phyloP scores from a whole-genome alignment of 2,113 vertebrate species.

The Cheirogaleus medius region DNA sequence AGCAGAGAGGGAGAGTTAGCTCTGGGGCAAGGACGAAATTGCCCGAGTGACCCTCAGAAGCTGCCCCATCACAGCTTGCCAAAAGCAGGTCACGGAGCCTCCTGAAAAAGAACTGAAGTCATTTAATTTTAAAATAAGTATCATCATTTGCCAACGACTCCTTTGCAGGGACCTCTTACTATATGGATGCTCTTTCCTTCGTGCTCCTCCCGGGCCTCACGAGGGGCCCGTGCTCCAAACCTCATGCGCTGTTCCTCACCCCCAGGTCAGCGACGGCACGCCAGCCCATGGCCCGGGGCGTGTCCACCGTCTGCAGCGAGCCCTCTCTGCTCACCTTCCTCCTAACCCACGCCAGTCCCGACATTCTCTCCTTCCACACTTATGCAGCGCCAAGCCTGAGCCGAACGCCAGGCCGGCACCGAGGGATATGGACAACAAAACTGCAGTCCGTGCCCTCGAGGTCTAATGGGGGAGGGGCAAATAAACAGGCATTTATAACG shows the following conservation, averaged over 20 bases:
- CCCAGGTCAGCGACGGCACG: background rate
- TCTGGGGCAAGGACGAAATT: background rate
- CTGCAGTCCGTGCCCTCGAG: background rate
- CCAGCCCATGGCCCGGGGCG: no score
- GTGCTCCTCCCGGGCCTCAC: background rate
- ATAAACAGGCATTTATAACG: background rate
- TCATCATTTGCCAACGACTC: background rate
- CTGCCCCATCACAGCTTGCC: background rate
- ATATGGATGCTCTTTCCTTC: background rate
- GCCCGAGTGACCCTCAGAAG: background rate
- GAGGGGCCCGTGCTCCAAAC: background rate
- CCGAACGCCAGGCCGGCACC: background rate
- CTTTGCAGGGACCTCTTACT: background rate
- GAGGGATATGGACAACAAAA: background rate
- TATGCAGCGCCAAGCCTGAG: no score
- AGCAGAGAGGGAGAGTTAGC: background rate
- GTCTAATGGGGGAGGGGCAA: background rate
- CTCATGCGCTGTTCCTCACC: no score
- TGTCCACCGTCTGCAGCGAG: rapidly evolving
- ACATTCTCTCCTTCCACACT: background rate
- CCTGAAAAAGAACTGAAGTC: background rate
- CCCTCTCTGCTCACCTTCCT: background rate
- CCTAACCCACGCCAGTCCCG: background rate
- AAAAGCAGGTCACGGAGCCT: background rate
- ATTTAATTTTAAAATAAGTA: background rate